Base-by-base conservation (phyloP, 37 sponge, comb jelly and placozoan species). In the Chondrilla cf. caribensis region DNA sequence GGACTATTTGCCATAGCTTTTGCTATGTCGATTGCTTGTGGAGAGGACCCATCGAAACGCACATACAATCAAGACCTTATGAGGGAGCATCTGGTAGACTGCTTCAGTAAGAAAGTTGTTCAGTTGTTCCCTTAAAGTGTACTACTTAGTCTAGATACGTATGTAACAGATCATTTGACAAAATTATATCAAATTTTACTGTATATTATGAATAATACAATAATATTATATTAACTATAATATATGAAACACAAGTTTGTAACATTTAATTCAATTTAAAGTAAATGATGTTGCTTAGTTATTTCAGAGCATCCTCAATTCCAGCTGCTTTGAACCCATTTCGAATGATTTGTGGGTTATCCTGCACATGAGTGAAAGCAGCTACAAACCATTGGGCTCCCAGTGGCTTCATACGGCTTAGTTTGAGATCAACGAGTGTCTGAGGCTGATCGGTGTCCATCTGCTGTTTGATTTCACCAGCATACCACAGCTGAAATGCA, bases 401-500 rank as follows among this genome's bases (percentile, higher is more conserved):
- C 25, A 79, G 79, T 79, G 79, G 79, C 43, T 79, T 79, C 5
- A 55, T 43, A 11, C 24, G 18, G 36, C 79, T 79, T 24, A 79
- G 37, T 25, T 33, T 24, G 2, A 78, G 58, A 33, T 78, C 55
- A 9, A 78, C 58, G 11, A 11, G 51, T 6, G 6, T 47, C 11
- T 47, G 51, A 8, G 31, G 58, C 55, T 78, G 55, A 47, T 54
- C 57, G 22, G 6, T n/a, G 5, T 44, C 79, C 55, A 78, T 51
- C 19, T 41, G 29, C 57, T 47, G 26, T 41, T 78, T 42, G 2
- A 78, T 55, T 47, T 78, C 57, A 21, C 15, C 31, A 44, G 79
- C 55, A 78, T 78, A 78, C 79, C 54, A 78, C 29, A 33, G 79
- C 37, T 79, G 79, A 33, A 79, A 79, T 32, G 58, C 26, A 79